Percentiles rank a stretch among this genome's conserved stretches.
phyloP scores from a whole-genome alignment of 2,797 vertebrate genomes.

The Pterois miles region DNA sequence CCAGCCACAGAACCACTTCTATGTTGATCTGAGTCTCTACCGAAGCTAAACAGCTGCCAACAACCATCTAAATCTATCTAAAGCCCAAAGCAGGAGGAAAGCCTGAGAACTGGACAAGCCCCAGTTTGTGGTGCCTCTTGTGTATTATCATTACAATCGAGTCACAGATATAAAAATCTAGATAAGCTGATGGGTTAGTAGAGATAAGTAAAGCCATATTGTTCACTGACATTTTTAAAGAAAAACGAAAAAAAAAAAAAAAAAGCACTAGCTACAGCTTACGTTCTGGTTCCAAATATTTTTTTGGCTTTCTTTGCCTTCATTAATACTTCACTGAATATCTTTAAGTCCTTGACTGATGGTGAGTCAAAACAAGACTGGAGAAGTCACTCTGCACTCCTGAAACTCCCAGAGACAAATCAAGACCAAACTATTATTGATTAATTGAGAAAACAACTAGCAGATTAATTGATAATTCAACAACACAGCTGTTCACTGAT shows the following conservation, averaged over 20 bases:
- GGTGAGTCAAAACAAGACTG: neutral
- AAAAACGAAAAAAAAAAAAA: too few relatives aligned
- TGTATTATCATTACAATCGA: neutral
- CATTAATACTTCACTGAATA: neutral
- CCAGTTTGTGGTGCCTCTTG: neutral
- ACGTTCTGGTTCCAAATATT: neutral
- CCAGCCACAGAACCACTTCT: constrained; percentile 20
- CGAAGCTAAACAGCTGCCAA: neutral
- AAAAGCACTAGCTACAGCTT: neutral
- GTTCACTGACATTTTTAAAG: neutral
- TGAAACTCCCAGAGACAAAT: neutral
- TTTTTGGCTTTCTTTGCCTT: too few relatives aligned
- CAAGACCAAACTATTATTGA: neutral
- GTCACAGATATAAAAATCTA: constrained; percentile 3
- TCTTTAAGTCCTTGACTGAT: neutral
- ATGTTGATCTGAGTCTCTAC: neutral
- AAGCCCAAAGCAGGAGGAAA: neutral
- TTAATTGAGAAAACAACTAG: neutral
- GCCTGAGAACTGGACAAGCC: neutral
- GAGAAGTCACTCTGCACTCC: neutral
- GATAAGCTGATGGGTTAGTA: too few relatives aligned
- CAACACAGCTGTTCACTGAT: too few relatives aligned
- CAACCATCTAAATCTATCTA: constrained; percentile 10
- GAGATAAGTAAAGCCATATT: neutral
- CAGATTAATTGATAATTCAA: neutral